Percentiles rank a stretch among this genome's conserved stretches.
phyloP scores from a whole-genome alignment of 2,113 vertebrate genomes.

The Cromileptes altivelis region DNA sequence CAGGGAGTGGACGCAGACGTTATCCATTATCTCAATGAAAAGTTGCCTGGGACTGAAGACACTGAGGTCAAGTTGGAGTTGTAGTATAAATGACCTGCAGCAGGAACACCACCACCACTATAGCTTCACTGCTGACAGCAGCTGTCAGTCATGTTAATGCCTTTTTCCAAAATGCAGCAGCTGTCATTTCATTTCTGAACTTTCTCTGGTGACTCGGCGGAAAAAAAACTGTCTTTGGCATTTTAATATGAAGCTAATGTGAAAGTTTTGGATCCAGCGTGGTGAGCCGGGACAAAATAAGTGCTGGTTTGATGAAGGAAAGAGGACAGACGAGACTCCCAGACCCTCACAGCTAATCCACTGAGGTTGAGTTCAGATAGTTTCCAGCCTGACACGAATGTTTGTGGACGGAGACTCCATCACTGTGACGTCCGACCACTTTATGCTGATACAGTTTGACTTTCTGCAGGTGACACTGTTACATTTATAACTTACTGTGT shows the following conservation, averaged over 20 bases:
- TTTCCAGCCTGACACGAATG: slow-evolving; percentile 20
- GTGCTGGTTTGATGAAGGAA: slow-evolving; percentile 10
- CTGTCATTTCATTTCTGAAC: background rate
- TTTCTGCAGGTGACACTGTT: too few species aligned
- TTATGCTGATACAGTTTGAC: too few species aligned
- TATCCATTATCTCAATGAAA: background rate
- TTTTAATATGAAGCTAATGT: slow-evolving; percentile 6
- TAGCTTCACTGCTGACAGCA: background rate
- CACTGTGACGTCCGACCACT: background rate
- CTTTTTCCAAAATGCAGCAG: slow-evolving; percentile 8
- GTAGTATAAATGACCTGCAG: too few species aligned
- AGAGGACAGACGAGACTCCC: background rate
- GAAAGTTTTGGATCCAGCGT: background rate
- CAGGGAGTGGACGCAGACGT: background rate
- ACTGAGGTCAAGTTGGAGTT: too few species aligned
- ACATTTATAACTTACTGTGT: background rate
- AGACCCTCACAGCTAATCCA: background rate
- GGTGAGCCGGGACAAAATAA: slow-evolving; percentile 25
- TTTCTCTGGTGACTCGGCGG: slow-evolving; percentile 16
- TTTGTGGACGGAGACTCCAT: too few species aligned
- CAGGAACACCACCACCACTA: background rate
- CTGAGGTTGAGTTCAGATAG: slow-evolving; percentile 28
- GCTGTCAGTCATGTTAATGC: background rate
- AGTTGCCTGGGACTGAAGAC: background rate
- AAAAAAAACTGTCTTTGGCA: background rate